A percentile compares a stretch with the other conserved stretches of the same genome.
Evolutionary conservation across 2,888 invertebrate genomes (phyloP).

Genomic region (Phoronis australis): DNA sequence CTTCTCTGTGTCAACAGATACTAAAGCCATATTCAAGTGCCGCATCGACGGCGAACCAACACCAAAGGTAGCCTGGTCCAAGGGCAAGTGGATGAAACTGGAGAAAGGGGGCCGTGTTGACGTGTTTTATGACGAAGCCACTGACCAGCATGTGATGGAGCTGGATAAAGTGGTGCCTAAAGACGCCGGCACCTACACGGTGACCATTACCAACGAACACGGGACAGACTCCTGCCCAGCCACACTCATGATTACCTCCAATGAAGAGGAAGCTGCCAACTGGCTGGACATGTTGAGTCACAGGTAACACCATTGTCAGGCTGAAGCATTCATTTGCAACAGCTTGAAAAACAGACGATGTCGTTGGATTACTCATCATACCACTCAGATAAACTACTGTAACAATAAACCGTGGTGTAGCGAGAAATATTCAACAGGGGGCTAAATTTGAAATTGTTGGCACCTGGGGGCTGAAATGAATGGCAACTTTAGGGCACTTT

Average conservation of each 20-base stretch:
- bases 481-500: too few species aligned
- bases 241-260: slow-evolving; percentile 50
- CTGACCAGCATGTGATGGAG: slow-evolving; percentile 40
- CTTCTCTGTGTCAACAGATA: slow-evolving; percentile 25
- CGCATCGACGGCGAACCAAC: slow-evolving; percentile 44
- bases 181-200: slow-evolving; percentile 51
- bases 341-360: too few species aligned
- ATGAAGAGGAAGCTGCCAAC: slow-evolving; percentile 46
- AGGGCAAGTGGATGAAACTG: slow-evolving; percentile 50
- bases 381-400: too few species aligned
- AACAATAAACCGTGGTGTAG: too few species aligned
- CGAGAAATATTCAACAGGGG: too few species aligned
- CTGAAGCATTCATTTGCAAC: too few species aligned
- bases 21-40: slow-evolving; percentile 45
- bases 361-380: too few species aligned
- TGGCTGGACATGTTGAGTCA: slow-evolving; percentile 48
- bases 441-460: too few species aligned
- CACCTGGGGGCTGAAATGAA: too few species aligned
- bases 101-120: slow-evolving; percentile 34
- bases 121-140: slow-evolving; percentile 38
- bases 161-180: slow-evolving; percentile 35
- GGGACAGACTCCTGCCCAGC: slow-evolving; percentile 44
- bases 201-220: slow-evolving; percentile 47
- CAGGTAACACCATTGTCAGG: too few species aligned
- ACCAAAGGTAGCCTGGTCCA: slow-evolving; percentile 49